Evolutionary conservation across 2,888 invertebrate genomes (phyloP), one percentile per base, ranked within the genome.

Genomic region (Latheticus oryzae): DNA sequence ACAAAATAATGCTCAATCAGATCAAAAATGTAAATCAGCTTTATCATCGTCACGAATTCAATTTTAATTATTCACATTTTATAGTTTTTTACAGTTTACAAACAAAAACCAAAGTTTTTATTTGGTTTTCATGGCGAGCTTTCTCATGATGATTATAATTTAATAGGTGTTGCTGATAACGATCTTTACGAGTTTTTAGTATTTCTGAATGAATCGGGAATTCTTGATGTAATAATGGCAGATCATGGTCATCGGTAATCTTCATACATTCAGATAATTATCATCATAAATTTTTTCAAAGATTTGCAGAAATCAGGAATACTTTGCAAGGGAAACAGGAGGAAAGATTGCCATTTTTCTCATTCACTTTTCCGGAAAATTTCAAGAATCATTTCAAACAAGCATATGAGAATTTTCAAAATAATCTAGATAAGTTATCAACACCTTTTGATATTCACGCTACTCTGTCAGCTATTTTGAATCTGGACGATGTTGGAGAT

Each of bases 281-380:
- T 3, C 12, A 9, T 7, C n/a, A 32, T 12, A 11, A 3, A 15
- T 24, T 28, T 28, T 28, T 28, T 33, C 17, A 21, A 12, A 45
- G 95, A 73, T 95, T 91, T 77, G 87, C 91, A 0, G 83, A 86
- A 43, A 85, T 95, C 3, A 84, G 97, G 0, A 86, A 89, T 67
- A 95, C 95, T 0, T 81, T 93, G 3, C 95, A 96, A 76, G 97
- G 96, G 0, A 94, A 95, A 76, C 85, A 92, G 53, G 97, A 97
- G 71, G 96, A 97, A 74, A 84, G 97, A 1, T 75, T 96, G 54
- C 97, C 97, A 0, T 89, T 94, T 67, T 91, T 96, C 76, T 87
- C 89, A 0, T 85, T 95, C 45, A 79, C 85, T 0, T 85, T 95
- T 67, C 95, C 96, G 0, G 78, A 84, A 0, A 84, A 84, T 74